These are phyloP conservation scores for Triplophysa siluroides DNA, from an alignment of 2,113 vertebrate genomes.

Conservation along the genomic window DNA sequence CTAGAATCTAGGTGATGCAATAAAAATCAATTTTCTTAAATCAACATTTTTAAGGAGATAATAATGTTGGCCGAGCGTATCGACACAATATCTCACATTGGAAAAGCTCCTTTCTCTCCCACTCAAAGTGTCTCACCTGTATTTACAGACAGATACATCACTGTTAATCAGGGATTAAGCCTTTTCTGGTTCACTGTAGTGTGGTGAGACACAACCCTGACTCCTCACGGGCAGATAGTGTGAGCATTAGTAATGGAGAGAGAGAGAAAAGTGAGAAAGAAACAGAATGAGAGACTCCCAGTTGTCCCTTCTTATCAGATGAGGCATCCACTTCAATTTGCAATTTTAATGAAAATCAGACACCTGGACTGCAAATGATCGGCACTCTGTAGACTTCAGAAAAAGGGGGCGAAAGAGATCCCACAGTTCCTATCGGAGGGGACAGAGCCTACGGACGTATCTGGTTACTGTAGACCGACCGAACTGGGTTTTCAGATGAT, in stretches of 20 bases:
- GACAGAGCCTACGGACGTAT: conserved; percentile 64
- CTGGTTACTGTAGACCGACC: conserved; percentile 73
- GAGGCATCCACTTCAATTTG: conserved; percentile 80
- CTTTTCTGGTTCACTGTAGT: conserved; percentile 27
- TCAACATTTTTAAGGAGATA: not conserved
- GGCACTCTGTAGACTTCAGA: conserved; percentile 70
- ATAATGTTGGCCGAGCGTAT: conserved; percentile 2
- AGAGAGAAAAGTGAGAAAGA: conserved; percentile 41
- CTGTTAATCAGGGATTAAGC: conserved; percentile 8
- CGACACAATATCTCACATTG: not conserved
- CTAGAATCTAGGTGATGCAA: too few relatives aligned
- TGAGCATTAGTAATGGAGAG: conserved; percentile 24
- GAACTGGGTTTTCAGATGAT: conserved; percentile 79
- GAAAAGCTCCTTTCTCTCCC: conserved; percentile 9
- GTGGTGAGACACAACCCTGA: conserved; percentile 17
- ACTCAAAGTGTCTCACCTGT: not conserved
- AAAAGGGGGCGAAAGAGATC: conserved; percentile 58
- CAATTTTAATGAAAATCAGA: conserved; percentile 94
- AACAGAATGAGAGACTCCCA: conserved; percentile 70
- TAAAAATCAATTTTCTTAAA: too few relatives aligned
- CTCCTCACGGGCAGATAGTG: conserved; percentile 40
- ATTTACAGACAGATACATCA: conserved; percentile 25
- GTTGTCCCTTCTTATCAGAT: conserved; percentile 84
- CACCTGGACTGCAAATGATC: conserved; percentile 85
- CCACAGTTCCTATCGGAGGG: conserved; percentile 68